A percentile compares a stretch with the other conserved stretches of the same genome.
phyloP scores from a whole-genome alignment of 1,140 invertebrate species.

The Orussus abietinus region DNA sequence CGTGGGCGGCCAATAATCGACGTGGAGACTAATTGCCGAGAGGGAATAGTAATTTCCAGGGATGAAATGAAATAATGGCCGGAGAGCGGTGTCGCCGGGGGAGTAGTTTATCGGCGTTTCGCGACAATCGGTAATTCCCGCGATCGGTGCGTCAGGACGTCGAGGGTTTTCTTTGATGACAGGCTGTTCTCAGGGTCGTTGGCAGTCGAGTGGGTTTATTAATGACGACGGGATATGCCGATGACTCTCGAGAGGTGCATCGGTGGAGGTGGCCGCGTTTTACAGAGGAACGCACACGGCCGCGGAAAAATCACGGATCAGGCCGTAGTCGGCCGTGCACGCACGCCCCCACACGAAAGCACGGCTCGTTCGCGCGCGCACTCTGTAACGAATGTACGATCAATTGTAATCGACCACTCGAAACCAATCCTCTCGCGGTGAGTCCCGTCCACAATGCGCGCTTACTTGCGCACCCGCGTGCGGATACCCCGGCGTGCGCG shows the following conservation, averaged over 20 bases:
- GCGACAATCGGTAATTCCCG: no score
- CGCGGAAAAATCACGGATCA: no score
- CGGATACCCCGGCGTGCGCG: conserved; percentile 12
- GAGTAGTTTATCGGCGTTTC: no score
- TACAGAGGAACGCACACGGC: no score
- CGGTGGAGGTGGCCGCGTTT: no score
- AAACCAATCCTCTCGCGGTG: no score
- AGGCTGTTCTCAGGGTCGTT: conserved; percentile 14
- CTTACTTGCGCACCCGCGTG: no score
- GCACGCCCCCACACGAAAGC: no score
- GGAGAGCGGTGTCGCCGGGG: conserved; percentile 5
- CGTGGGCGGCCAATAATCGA: neutral
- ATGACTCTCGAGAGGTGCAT: conserved; percentile 17
- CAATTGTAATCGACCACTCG: conserved; percentile 25
- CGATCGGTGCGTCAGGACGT: conserved; percentile 2
- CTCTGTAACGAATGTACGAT: conserved; percentile 23
- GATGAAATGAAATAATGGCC: conserved; percentile 22
- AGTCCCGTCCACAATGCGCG: no score
- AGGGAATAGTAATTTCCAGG: conserved; percentile 22
- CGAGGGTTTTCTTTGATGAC: conserved; percentile 21
- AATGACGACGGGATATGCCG: conserved; percentile 14
- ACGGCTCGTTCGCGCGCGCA: no score
- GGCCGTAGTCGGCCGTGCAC: no score
- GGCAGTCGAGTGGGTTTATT: conserved; percentile 22
- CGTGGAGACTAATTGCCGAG: conserved; percentile 15